Base-by-base conservation (phyloP, 2,888 invertebrate species). In the Ashinkailepas kermadecensis region DNA sequence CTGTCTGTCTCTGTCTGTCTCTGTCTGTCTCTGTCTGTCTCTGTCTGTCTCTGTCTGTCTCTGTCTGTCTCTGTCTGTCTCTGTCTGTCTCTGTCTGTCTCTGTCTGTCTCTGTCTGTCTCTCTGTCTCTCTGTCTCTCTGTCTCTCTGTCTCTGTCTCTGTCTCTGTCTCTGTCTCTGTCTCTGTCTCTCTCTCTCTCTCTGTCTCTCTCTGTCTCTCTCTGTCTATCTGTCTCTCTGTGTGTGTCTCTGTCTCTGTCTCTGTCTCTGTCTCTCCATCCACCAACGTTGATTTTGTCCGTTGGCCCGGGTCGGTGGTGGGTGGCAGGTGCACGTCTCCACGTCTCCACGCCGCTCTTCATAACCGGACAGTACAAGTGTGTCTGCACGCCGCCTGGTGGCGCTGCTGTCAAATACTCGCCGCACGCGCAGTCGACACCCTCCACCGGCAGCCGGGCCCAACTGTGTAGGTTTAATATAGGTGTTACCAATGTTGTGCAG, bases 261-360 rank as follows among this genome's bases (percentile, higher is more conserved):
- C 59, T 7, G 11, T 7, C 59, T 80, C 80, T 70, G 58, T 81
- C 81, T 81, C 80, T 80, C 81, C 56, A 65, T 81, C 70, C 58
- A 65, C 65, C 78, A 21, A 13, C 39, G 65, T 79, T 57, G 78
- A 64, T 64, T 25, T 78, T 58, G 23, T 81, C 62, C 18, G 39
- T 21, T 6, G 23, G 7, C 64, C 39, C 39, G 54, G 18, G 21
- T 59, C 58, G 13, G 70, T 4, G 70, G 12, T 8, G 25, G 65
- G 70, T 13, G 70, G 39, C 70, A 13, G 70, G 70, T 59, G 59
- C 13, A 12, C 25, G 64, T 3, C n/a, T 10, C 58, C 13, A 12
- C 25, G 64, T 3, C n/a, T 10, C 58, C n/a, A 11, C 18, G 54
- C 62, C 39, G n/a, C 39, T 39, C n/a, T 78, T 54, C 59, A 54